Conservation (phyloP, 1,140 invertebrate genomes). For the Nephotettix cincticeps region DNA sequence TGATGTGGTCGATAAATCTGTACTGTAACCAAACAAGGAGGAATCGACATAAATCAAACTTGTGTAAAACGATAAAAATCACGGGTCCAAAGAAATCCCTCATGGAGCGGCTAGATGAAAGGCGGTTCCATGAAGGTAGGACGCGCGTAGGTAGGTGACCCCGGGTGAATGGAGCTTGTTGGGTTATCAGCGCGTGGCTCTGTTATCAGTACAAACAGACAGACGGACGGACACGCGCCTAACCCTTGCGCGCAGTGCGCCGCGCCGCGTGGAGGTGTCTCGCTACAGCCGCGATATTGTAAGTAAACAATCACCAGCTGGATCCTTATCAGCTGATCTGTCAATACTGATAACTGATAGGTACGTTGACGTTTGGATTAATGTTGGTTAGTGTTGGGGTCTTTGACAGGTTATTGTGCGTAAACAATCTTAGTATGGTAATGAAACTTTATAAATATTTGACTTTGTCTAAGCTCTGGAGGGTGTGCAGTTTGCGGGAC, state of each 20-base stretch:
- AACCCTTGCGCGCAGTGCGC: neutral
- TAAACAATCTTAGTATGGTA: no score
- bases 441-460: no score
- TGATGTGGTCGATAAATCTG: no score
- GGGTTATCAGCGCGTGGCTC: neutral
- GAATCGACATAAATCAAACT: neutral
- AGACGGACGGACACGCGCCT: neutral
- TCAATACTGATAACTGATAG: no score
- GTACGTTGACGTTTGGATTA: no score
- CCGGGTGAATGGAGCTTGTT: neutral
- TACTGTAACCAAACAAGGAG: no score
- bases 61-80: conserved; percentile 1
- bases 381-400: no score
- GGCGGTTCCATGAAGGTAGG: neutral
- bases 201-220: neutral
- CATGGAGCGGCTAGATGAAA: neutral
- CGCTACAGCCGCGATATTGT: neutral
- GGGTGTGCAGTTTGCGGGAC: no score
- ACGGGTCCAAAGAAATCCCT: neutral
- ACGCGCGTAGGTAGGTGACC: neutral
- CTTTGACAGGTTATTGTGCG: no score
- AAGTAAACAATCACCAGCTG: neutral
- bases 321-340: no score
- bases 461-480: no score
- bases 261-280: no score